Conservation (phyloP, 2,113 vertebrate genomes). For the Xiphophorus couchianus region DNA sequence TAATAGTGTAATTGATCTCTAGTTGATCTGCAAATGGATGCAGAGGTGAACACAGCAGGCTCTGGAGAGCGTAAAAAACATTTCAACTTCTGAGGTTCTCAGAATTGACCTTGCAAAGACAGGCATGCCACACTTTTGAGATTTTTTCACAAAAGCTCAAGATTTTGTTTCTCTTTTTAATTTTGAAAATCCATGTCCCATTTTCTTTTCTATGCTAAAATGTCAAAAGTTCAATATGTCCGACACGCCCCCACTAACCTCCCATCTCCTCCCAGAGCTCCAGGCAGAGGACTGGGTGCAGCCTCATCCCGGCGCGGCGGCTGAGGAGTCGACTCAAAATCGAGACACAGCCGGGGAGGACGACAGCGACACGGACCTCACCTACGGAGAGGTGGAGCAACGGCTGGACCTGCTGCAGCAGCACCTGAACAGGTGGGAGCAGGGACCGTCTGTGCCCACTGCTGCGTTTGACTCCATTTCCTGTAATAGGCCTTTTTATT, state of each 20-base stretch:
- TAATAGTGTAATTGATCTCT: too few relatives aligned
- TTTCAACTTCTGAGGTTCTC: too few relatives aligned
- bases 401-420: conserved; percentile 95
- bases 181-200: too few relatives aligned
- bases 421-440: conserved; percentile 92
- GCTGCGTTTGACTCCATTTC: conserved; percentile 14
- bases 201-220: too few relatives aligned
- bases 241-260: fast-evolving
- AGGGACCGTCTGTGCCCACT: background rate
- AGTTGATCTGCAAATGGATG: too few relatives aligned
- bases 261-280: conserved; percentile 75
- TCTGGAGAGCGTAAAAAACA: too few relatives aligned
- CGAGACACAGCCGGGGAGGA: conserved; percentile 84
- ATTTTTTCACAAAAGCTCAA: too few relatives aligned
- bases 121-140: too few relatives aligned
- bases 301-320: conserved; percentile 68
- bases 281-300: conserved; percentile 80
- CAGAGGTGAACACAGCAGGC: too few relatives aligned
- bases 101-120: too few relatives aligned
- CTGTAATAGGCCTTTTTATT: conserved; percentile 16
- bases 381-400: conserved; percentile 95
- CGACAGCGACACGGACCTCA: conserved; percentile 92
- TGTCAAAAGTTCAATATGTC: too few relatives aligned
- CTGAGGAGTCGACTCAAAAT: conserved; percentile 77
- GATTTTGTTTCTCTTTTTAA: too few relatives aligned